phyloP scores from a whole-genome alignment of 2,797 vertebrate species.

The Eleutherodactylus coqui region DNA sequence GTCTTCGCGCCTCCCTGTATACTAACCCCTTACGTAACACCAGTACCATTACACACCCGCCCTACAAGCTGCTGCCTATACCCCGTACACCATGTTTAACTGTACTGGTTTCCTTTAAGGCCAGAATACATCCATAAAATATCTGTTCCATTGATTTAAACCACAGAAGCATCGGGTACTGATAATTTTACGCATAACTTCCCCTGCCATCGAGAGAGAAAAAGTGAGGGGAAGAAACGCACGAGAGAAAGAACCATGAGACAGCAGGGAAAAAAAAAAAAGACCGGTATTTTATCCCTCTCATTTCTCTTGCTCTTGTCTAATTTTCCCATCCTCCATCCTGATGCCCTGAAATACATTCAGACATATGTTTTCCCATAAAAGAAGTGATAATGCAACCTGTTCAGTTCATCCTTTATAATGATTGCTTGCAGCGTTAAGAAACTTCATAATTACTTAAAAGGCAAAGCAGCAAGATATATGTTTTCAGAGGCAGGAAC shows the following conservation, averaged over 20 bases:
- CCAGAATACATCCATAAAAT: too few species aligned
- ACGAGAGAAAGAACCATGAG: background rate
- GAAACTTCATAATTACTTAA: conserved; percentile 52
- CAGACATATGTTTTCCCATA: conserved; percentile 6
- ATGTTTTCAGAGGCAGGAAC: conserved; percentile 5
- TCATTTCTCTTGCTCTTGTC: background rate
- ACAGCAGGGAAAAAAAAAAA: background rate
- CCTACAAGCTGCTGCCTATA: too few species aligned
- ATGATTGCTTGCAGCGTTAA: background rate
- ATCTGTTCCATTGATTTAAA: too few species aligned
- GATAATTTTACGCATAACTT: too few species aligned
- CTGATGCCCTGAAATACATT: background rate
- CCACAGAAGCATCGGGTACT: too few species aligned
- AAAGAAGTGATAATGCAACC: background rate
- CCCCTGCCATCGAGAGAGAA: too few species aligned
- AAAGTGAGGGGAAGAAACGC: background rate
- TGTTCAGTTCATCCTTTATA: background rate
- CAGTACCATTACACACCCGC: too few species aligned
- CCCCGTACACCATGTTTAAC: too few species aligned
- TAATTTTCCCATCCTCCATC: background rate
- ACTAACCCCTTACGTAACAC: too few species aligned
- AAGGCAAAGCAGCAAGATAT: conserved; percentile 29
- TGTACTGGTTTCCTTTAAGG: too few species aligned
- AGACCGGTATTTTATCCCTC: background rate
- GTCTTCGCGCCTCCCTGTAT: too few species aligned